These are phyloP conservation scores for Craniophora ligustri DNA, from an alignment of 2,888 invertebrate genomes.

Conservation along the genomic window DNA sequence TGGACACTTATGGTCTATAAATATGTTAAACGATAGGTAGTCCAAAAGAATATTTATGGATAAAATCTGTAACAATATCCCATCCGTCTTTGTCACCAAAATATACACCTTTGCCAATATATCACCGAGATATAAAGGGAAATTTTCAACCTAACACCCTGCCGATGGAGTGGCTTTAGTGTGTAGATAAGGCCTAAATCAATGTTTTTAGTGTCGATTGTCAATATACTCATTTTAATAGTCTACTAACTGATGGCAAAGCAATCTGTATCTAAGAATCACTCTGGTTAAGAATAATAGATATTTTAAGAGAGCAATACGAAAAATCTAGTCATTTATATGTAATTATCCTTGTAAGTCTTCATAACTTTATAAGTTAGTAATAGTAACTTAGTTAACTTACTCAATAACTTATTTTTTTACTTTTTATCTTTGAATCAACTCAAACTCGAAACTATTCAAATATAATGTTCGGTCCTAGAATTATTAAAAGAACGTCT, in stretches of 20 bases:
- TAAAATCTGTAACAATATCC: conserved; percentile 6
- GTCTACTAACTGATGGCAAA: not conserved
- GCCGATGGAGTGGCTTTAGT: conserved; percentile 39
- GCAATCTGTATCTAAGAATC: conserved; percentile 10
- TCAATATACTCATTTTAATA: conserved; percentile 9
- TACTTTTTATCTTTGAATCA: too few species aligned
- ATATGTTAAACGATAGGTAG: not conserved
- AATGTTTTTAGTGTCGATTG: conserved; percentile 5
- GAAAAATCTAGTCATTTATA: too few species aligned
- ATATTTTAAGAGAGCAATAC: conserved; percentile 1
- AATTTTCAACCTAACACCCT: conserved; percentile 30
- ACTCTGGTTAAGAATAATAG: not conserved
- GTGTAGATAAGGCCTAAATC: conserved; percentile 14
- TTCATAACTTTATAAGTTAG: too few species aligned
- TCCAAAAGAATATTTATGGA: not conserved
- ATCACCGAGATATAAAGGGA: conserved; percentile 12
- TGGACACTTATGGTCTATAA: not conserved
- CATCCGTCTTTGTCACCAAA: conserved; percentile 43
- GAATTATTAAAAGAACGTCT: too few species aligned
- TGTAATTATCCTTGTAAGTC: too few species aligned
- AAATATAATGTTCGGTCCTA: too few species aligned
- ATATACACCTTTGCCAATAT: conserved; percentile 37
- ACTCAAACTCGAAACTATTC: too few species aligned
- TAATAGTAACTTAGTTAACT: too few species aligned
- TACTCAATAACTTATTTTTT: too few species aligned